phyloP scores from a whole-genome alignment of 2,888 invertebrate species.

The Drosophila maculinotata region DNA sequence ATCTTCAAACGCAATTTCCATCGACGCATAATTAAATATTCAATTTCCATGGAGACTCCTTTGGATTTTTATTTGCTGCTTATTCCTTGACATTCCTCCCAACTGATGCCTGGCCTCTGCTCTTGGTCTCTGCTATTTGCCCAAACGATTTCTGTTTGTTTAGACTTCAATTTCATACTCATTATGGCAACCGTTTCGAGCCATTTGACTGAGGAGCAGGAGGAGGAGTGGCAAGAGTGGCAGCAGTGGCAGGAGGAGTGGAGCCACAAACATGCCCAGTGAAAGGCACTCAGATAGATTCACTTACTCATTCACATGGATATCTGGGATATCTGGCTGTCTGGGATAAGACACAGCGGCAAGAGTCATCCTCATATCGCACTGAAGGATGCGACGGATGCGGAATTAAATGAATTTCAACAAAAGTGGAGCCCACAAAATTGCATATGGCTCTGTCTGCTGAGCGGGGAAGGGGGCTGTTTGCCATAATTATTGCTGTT shows the following conservation, averaged over 20 bases:
- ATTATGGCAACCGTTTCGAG: constrained; percentile 58
- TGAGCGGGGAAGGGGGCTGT: constrained; percentile 42
- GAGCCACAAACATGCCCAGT: constrained; percentile 17
- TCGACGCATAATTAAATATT: constrained; percentile 74
- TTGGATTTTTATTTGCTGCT: constrained; percentile 51
- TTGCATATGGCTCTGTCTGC: constrained; percentile 39
- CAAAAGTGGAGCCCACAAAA: constrained; percentile 43
- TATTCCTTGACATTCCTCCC: constrained; percentile 34
- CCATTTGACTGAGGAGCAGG: constrained; percentile 21
- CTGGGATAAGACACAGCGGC: constrained; percentile 35
- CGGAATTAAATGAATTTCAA: constrained; percentile 78
- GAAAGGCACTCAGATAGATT: constrained; percentile 30
- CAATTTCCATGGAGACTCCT: constrained; percentile 67
- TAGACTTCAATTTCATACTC: constrained; percentile 76
- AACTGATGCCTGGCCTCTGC: not conserved
- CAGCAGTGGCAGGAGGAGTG: not conserved
- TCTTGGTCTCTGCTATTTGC: constrained; percentile 46
- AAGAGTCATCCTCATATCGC: constrained; percentile 51
- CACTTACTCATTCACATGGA: constrained; percentile 21
- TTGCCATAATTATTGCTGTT: constrained; percentile 74
- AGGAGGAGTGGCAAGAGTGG: too few relatives aligned
- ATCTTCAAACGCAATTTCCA: constrained; percentile 63
- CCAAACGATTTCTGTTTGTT: constrained; percentile 66
- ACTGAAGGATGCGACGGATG: constrained; percentile 60
- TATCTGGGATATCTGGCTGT: constrained; percentile 27